Conservation (phyloP, 2,113 vertebrate genomes). For the Tamias sibiricus region DNA sequence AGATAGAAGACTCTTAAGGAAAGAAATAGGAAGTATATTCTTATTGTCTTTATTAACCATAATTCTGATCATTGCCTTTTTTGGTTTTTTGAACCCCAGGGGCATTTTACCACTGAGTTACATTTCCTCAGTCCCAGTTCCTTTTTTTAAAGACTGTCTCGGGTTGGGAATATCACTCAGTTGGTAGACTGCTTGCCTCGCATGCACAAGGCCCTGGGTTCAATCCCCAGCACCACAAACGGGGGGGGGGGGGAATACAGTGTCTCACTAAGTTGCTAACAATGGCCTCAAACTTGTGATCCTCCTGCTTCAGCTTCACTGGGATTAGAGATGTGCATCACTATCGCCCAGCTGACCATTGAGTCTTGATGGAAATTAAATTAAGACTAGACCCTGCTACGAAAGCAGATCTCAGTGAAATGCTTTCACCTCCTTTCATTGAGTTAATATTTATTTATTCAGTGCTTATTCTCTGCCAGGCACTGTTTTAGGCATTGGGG, state of each 20-base stretch:
- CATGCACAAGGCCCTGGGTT: no score
- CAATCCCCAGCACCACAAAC: no score
- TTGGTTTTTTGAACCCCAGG: not conserved
- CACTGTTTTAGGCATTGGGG: not conserved
- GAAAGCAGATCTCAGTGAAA: not conserved
- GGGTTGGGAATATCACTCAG: no score
- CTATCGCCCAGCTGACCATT: not conserved
- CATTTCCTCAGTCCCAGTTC: not conserved
- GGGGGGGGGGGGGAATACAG: no score
- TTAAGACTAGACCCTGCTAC: not conserved
- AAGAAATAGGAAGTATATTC: not conserved
- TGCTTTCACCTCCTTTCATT: not conserved
- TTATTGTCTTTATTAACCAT: not conserved
- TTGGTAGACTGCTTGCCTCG: no score
- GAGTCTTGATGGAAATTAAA: not conserved
- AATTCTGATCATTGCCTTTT: not conserved
- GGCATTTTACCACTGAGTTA: not conserved
- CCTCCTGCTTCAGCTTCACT: not conserved
- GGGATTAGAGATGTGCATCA: not conserved
- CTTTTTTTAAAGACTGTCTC: no score
- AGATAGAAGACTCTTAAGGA: not conserved
- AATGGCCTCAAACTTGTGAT: not conserved
- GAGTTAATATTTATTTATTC: not conserved
- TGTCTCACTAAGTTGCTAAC: not conserved
- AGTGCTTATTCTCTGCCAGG: not conserved